These are phyloP conservation scores for Mus spicilegus DNA, from an alignment of 2,113 vertebrate genomes.

Conservation along the genomic window DNA sequence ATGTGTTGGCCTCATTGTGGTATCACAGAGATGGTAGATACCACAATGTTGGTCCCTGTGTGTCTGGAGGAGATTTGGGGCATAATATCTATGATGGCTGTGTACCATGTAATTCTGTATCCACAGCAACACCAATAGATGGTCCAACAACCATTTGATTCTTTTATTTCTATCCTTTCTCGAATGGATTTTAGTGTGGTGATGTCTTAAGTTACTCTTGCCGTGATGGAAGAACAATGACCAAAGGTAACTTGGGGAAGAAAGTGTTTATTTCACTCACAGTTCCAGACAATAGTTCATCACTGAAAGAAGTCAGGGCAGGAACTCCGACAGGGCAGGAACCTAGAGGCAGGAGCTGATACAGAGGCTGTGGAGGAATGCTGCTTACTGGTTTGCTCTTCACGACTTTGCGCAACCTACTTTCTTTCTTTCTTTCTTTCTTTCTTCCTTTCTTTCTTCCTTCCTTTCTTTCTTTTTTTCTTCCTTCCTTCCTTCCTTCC, in stretches of 20 bases:
- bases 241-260: background rate
- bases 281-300: background rate
- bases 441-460: too few relatives aligned
- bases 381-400: background rate
- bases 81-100: fast-evolving
- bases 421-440: too few relatives aligned
- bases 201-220: background rate
- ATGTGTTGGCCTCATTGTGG: background rate
- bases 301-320: background rate
- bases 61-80: background rate
- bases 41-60: background rate
- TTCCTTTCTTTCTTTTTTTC: too few relatives aligned
- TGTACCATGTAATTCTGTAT: too few relatives aligned
- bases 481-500: too few relatives aligned
- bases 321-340: background rate
- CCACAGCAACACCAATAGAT: fast-evolving
- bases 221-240: background rate
- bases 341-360: too few relatives aligned
- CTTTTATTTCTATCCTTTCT: background rate
- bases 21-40: too few relatives aligned
- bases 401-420: background rate
- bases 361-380: background rate
- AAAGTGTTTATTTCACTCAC: background rate
- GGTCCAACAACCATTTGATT: fast-evolving
- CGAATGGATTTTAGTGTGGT: background rate